These are phyloP conservation scores for Eurytoma adleriae DNA, from an alignment of 2,888 invertebrate genomes.

Conservation along the genomic window DNA sequence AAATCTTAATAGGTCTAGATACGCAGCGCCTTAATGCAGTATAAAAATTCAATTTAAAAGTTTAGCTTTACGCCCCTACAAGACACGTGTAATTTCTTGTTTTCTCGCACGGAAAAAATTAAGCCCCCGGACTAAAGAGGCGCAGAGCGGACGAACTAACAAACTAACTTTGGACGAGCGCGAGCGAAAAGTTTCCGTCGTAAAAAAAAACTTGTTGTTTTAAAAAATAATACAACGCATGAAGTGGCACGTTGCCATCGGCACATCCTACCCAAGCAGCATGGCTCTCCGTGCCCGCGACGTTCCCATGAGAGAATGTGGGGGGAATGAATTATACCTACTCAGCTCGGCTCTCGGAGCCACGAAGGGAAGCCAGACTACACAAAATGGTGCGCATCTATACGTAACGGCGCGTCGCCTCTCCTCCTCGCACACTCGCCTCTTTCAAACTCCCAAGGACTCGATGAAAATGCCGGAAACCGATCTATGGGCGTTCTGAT, in stretches of 20 bases:
- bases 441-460: conserved; percentile 14
- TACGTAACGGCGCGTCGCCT: conserved; percentile 33
- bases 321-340: conserved; percentile 70
- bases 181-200: conserved; percentile 37
- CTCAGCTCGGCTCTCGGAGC: conserved; percentile 56
- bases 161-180: neutral
- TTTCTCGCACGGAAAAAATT: neutral
- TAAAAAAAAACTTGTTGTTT: conserved; percentile 46
- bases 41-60: too few relatives aligned
- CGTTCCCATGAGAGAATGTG: conserved; percentile 42
- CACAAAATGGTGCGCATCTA: conserved; percentile 68
- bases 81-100: neutral
- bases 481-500: conserved; percentile 31
- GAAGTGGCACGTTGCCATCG: conserved; percentile 51
- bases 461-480: conserved; percentile 31
- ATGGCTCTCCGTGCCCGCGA: conserved; percentile 62
- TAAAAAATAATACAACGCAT: conserved; percentile 43
- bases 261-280: conserved; percentile 45
- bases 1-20: too few relatives aligned
- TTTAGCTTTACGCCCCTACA: too few relatives aligned
- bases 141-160: too few relatives aligned
- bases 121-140: neutral
- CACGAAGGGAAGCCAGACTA: conserved; percentile 62
- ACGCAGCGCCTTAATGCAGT: too few relatives aligned
- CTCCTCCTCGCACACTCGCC: conserved; percentile 9